Base-by-base conservation (phyloP, 2,888 invertebrate species). In the Yponomeuta plumbellus region DNA sequence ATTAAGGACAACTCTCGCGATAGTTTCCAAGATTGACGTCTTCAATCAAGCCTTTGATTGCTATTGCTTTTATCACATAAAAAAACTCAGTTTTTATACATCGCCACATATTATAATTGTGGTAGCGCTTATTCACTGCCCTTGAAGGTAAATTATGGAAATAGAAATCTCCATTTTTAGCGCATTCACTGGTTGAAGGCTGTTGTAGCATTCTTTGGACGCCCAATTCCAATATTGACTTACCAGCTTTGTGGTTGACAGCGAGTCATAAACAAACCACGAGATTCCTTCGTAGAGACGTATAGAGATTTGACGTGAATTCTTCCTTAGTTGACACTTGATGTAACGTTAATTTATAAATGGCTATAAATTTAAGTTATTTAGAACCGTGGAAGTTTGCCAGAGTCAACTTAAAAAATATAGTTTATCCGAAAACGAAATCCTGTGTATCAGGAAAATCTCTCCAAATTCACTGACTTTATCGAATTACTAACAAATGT, bases 1-100 rank as follows among this genome's bases (percentile, higher is more conserved):
- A 77, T 77, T 76, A 71, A 74, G 71, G 71, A 68, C 71, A 75
- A 13, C 44, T 52, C 75, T 75, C 78, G 77, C 83, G 79, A 85
- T 80, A 72, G 77, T 75, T 72, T 83, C 80, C 85, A 79, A 82
- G 83, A 84, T 80, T 77, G 76, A 72, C 67, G 69, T 77, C 80
- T 80, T 81, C 81, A 78, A 75, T 72, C 73, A 74, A 75, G 75
- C 74, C 72, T 73, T 72, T 71, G 69, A 72, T 63, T 70, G 44
- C 68, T 66, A 71, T 73, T 71, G 74, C 72, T 17, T 17, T 52
- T 4, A 52, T 6, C 72, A 73, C 76, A 80, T 78, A 80, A 78
- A 81, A 80, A 80, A 77, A 77, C 76, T 74, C 74, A 75, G 80
- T 77, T 78, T 73, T 71, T 72, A 74, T 68, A 66, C 52, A 66